Base-by-base conservation (phyloP, 2,113 vertebrate species). In the Tylochromis polylepis region DNA sequence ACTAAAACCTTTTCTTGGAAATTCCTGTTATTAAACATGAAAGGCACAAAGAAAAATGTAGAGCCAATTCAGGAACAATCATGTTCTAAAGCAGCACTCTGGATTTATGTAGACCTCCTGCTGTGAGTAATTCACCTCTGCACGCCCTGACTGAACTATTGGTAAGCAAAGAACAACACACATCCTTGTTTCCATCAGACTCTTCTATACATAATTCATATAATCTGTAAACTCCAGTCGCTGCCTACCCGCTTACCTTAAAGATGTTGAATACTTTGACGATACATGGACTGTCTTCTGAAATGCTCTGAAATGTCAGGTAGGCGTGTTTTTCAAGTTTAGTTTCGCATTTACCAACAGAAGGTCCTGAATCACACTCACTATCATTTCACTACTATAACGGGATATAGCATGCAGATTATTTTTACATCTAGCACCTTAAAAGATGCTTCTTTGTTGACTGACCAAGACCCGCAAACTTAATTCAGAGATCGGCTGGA, bases 151-250 rank as follows among this genome's bases (percentile, higher is more conserved):
- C 18, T 11, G 22, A 81, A 82, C 58, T 70, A 67, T 57, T 38
- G 12, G n/a, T 24, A 62, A 79, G 65, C 85, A 81, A 82, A 83
- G 51, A 90, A 70, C 62, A 79, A 29, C 78, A 77, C 27, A 49
- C 72, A 8, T 31, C 51, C 81, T 58, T 46, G 38, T 88, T 86
- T 77, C 83, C 70, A 83, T 80, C 72, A 57, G 36, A 86, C 51
- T 72, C 57, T 14, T 80, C 22, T 7, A 84, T 90, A 55, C 67
- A 89, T 84, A 88, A 91, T 92, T 86, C 84, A 92, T 85, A 15
- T 22, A 43, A 80, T 81, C 18, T n/a, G 14, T 72, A 55, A 58
- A 65, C 38, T 89, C 27, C 58, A 41, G 34, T 46, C 2, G 11
- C 43, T 81, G 58, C 46, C 51, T n/a, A 59, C 58, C 24, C 3